These are phyloP conservation scores for Dinoponera quadriceps DNA, from an alignment of 1,140 invertebrate species.

Conservation along the genomic window DNA sequence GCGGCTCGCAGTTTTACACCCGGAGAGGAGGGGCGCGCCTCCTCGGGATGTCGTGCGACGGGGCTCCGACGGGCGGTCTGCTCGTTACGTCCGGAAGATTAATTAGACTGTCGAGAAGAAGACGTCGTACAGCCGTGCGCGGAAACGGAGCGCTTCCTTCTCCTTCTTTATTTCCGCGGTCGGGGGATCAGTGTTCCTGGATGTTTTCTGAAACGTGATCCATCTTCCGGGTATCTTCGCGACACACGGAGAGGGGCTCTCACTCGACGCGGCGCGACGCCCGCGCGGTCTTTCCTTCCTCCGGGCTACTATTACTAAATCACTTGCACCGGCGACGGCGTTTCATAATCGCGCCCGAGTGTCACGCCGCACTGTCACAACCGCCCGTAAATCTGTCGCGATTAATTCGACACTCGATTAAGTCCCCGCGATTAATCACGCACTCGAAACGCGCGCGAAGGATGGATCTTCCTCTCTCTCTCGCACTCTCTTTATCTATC, in stretches of 20 bases:
- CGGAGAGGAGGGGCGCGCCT: too few relatives aligned
- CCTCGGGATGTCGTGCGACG: conserved; percentile 9
- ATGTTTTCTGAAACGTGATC: conserved; percentile 52
- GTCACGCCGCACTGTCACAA: conserved; percentile 49
- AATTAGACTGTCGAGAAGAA: conserved; percentile 43
- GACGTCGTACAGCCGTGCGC: conserved; percentile 29
- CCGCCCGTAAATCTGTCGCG: conserved; percentile 62
- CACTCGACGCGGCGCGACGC: neutral
- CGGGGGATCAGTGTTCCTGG: conserved; percentile 43
- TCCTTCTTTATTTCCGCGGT: conserved; percentile 40
- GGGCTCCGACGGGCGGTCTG: conserved; percentile 2
- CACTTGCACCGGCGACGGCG: conserved; percentile 49
- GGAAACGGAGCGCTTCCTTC: conserved; percentile 35
- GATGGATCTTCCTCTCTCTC: too few relatives aligned
- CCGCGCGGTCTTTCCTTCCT: conserved; percentile 4
- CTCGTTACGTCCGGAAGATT: conserved; percentile 57
- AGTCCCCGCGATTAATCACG: conserved; percentile 70
- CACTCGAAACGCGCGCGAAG: conserved; percentile 12
- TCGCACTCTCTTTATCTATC: neutral
- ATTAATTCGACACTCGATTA: conserved; percentile 69
- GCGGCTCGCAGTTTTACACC: conserved; percentile 36
- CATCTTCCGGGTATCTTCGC: conserved; percentile 22
- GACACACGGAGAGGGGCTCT: neutral
- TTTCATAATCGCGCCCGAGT: conserved; percentile 60
- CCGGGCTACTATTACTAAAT: conserved; percentile 31